A percentile compares a stretch with the other conserved stretches of the same genome.
These are phyloP conservation scores for Oxytorus armatus DNA, from an alignment of 2,888 invertebrate species.

Conservation along the genomic window DNA sequence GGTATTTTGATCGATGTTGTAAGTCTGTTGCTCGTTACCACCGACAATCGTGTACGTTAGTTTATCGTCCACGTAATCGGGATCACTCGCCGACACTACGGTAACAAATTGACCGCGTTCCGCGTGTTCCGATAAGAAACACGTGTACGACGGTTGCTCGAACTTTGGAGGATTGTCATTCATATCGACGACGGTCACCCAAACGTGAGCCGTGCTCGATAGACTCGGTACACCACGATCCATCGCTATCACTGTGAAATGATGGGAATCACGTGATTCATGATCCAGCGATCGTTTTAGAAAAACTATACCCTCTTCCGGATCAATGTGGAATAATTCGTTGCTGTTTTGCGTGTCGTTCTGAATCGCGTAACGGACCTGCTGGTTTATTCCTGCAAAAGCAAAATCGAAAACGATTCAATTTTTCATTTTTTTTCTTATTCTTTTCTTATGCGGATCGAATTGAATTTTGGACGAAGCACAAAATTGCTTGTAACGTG, in stretches of 20 bases:
- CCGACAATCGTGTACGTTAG: constrained; percentile 93
- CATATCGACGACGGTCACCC: constrained; percentile 94
- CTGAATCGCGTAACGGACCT: constrained; percentile 90
- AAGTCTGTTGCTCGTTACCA: constrained; percentile 92
- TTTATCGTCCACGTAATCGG: constrained; percentile 92
- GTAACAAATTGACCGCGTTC: constrained; percentile 95
- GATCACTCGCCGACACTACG: constrained; percentile 94
- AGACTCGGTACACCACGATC: constrained; percentile 94
- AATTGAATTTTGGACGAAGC: too few species aligned
- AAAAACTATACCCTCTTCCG: constrained; percentile 90
- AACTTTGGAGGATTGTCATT: constrained; percentile 96
- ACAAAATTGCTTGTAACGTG: too few species aligned
- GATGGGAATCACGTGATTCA: constrained; percentile 90
- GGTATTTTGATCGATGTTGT: constrained; percentile 87
- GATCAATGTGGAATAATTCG: constrained; percentile 92
- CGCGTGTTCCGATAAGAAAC: constrained; percentile 92
- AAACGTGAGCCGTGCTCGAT: constrained; percentile 92
- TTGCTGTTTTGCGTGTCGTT: constrained; percentile 87
- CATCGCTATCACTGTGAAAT: constrained; percentile 91
- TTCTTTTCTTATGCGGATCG: too few species aligned
- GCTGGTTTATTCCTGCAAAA: constrained; percentile 87
- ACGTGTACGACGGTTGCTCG: constrained; percentile 92
- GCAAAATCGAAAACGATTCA: neutral
- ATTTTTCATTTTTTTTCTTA: too few species aligned
- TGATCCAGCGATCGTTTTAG: constrained; percentile 93